A percentile compares a stretch with the other conserved stretches of the same genome.
phyloP scores from a whole-genome alignment of 2,797 vertebrate species.

The Danio albolineatus region DNA sequence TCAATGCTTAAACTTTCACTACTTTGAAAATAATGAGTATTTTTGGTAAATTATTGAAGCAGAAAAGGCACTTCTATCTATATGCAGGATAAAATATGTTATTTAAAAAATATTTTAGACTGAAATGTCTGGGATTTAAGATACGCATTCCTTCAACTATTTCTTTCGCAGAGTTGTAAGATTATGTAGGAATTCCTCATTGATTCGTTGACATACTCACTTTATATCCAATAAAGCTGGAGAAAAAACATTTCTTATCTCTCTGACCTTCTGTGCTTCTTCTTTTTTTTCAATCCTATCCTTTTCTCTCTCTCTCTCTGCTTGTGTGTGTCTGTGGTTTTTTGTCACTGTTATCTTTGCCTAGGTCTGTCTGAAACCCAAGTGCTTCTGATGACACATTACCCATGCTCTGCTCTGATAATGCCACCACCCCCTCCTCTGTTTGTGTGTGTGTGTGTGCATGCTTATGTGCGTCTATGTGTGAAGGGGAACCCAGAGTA shows the following conservation, averaged over 20 bases:
- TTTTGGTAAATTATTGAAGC: background rate
- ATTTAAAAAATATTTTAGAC: background rate
- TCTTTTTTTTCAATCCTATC: slow-evolving; percentile 55
- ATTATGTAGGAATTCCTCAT: background rate
- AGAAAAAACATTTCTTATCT: slow-evolving; percentile 53
- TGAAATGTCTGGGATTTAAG: too few relatives aligned
- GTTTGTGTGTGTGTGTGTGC: slow-evolving; percentile 30
- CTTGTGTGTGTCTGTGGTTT: slow-evolving; percentile 71
- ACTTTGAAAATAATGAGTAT: too few relatives aligned
- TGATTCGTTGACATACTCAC: background rate
- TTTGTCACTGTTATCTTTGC: slow-evolving; percentile 63
- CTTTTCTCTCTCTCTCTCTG: slow-evolving; percentile 23
- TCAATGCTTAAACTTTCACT: too few relatives aligned
- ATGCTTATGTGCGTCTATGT: slow-evolving; percentile 42
- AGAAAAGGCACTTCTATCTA: too few relatives aligned
- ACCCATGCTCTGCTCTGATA: slow-evolving; percentile 77
- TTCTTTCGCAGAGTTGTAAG: background rate
- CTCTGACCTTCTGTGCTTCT: slow-evolving; percentile 52
- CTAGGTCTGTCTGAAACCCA: slow-evolving; percentile 70
- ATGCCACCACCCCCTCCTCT: slow-evolving; percentile 54
- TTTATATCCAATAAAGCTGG: slow-evolving; percentile 18
- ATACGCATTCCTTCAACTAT: background rate
- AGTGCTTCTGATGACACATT: slow-evolving; percentile 76
- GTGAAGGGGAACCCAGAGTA: slow-evolving; percentile 57
- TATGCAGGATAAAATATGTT: too few relatives aligned